These are phyloP conservation scores for Erebia palarica DNA, from an alignment of 2,888 invertebrate genomes.

Conservation along the genomic window DNA sequence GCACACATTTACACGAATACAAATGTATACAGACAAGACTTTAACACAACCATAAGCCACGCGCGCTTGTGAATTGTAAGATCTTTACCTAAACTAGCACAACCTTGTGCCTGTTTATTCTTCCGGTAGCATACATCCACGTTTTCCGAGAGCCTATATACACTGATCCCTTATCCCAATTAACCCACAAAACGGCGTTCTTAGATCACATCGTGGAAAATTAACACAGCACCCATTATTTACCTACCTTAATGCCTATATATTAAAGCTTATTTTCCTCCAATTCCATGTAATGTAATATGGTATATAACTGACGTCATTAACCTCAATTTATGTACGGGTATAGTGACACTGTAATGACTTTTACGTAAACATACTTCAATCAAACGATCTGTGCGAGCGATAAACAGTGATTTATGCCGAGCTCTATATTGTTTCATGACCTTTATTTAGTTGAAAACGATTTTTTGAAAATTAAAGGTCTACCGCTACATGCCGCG, in stretches of 20 bases:
- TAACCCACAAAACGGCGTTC: conserved; percentile 28
- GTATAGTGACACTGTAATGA: conserved; percentile 32
- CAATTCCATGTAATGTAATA: conserved; percentile 42
- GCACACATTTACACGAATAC: no score
- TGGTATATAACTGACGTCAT: conserved; percentile 46
- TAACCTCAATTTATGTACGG: conserved; percentile 39
- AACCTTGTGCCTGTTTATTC: not conserved
- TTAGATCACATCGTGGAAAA: conserved; percentile 9
- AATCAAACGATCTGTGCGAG: conserved; percentile 33
- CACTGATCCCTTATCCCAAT: conserved; percentile 29
- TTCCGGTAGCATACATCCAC: not conserved
- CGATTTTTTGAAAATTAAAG: no score
- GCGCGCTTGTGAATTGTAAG: no score
- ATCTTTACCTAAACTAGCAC: not conserved
- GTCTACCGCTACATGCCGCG: no score
- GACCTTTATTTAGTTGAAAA: not conserved
- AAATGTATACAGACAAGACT: not conserved
- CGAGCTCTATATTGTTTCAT: conserved; percentile 1
- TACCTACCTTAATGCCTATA: conserved; percentile 6
- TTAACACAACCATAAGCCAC: no score
- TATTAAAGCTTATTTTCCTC: conserved; percentile 17
- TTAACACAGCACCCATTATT: conserved; percentile 7
- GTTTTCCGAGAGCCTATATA: conserved; percentile 14
- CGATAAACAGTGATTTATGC: conserved; percentile 34
- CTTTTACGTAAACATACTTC: conserved; percentile 29